Base-by-base conservation (phyloP, 2,797 vertebrate species). In the Heteromormyrus szaboi region DNA sequence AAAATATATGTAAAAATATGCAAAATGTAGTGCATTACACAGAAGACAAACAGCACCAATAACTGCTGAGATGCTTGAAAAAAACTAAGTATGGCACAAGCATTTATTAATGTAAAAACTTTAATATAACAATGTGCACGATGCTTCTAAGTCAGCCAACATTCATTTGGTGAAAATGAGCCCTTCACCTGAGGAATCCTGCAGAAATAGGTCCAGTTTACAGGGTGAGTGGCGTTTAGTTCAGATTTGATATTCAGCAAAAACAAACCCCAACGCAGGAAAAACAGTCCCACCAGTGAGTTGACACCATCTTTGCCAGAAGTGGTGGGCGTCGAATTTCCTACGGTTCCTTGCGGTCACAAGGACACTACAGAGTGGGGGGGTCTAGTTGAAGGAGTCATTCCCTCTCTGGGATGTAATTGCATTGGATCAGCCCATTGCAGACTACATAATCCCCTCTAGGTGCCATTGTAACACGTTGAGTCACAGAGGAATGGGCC, bases 391-490 rank as follows among this genome's bases (percentile, higher is more conserved):
- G 51, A 41, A 59, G 85, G 53, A 86, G 29, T 25, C 25, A 33
- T 85, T 86, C 84, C 50, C 72, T 41, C 25, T 51, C 48, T 33
- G 62, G 54, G 88, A 44, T 88, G 89, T 65, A 88, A 87, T 83
- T 87, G 88, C 68, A 29, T 11, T 51, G 85, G 85, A 89, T 87
- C 68, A 87, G 85, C 53, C 85, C 19, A 50, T 9, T 53, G 88
- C 53, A 59, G 37, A 54, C 51, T 41, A 22, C 72, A 62, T 83
- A 86, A 87, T 65, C 89, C 65, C 54, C 65, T 48, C 41, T 76
- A 62, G 87, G 51, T 85, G 87, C 62, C 81, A 54, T 90, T 85
- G 59, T 81, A 51, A 51, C 87, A 76, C 59, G 65, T 89, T 25
- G 59, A 72, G 59, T 48, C 51, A 33, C 56, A 85, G 88, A 29